These are phyloP conservation scores for Diadegma fenestrale DNA, from an alignment of 2,888 invertebrate genomes.

Conservation along the genomic window DNA sequence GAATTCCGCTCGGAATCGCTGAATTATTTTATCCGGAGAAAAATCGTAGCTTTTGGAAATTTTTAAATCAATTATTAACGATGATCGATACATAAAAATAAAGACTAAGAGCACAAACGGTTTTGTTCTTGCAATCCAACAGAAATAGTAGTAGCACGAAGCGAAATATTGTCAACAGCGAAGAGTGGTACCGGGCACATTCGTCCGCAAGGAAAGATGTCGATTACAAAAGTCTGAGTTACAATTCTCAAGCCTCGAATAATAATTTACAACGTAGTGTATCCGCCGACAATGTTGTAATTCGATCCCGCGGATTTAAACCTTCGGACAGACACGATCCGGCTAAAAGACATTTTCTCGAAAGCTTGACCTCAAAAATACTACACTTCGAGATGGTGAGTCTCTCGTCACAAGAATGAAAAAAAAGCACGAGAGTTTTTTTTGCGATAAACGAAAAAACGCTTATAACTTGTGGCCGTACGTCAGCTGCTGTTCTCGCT, in stretches of 20 bases:
- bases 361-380: constrained; percentile 92
- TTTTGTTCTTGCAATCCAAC: constrained; percentile 42
- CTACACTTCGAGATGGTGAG: constrained; percentile 94
- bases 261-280: constrained; percentile 80
- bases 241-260: constrained; percentile 68
- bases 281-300: constrained; percentile 83
- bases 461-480: constrained; percentile 32
- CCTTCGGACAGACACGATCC: constrained; percentile 95
- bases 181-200: constrained; percentile 73
- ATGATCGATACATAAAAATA: not conserved
- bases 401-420: constrained; percentile 72
- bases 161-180: constrained; percentile 74
- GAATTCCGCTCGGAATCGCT: not conserved
- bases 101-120: not conserved
- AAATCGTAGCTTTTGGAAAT: not conserved
- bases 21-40: not conserved
- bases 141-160: constrained; percentile 72
- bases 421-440: not conserved
- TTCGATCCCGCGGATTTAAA: constrained; percentile 90
- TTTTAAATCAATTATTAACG: not conserved
- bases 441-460: not conserved
- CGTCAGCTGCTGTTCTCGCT: constrained; percentile 32
- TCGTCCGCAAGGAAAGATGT: constrained; percentile 76
- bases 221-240: constrained; percentile 73
- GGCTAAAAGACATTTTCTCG: constrained; percentile 92